phyloP scores from a whole-genome alignment of 2,113 vertebrate genomes.

The Calyptomena viridis region DNA sequence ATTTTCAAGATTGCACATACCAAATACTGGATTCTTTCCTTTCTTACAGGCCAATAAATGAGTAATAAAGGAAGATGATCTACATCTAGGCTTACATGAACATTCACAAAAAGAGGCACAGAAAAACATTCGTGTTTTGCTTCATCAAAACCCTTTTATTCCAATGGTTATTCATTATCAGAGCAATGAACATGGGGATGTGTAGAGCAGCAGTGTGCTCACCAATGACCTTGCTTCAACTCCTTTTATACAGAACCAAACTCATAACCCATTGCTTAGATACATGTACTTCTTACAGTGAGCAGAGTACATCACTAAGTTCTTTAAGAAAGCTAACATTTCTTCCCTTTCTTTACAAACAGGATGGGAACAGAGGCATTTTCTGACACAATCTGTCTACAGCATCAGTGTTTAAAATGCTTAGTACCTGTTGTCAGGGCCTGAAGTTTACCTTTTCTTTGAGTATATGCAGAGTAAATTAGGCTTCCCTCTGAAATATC shows the following conservation, averaged over 20 bases:
- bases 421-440: background rate
- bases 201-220: rapidly evolving
- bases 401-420: background rate
- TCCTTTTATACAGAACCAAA: background rate
- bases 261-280: background rate
- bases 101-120: background rate
- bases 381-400: background rate
- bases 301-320: background rate
- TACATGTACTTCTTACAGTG: background rate
- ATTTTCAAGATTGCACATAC: background rate
- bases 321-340: background rate
- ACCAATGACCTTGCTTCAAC: background rate
- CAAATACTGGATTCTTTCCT: background rate
- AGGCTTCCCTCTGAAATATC: background rate
- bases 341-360: background rate
- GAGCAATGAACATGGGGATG: background rate
- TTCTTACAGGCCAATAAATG: background rate
- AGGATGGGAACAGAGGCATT: background rate
- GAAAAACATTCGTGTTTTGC: background rate
- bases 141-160: background rate
- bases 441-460: background rate
- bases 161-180: background rate
- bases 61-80: background rate
- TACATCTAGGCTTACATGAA: background rate
- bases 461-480: background rate